Conservation (phyloP, 2,797 vertebrate species). For the Sebastes vulpes region DNA sequence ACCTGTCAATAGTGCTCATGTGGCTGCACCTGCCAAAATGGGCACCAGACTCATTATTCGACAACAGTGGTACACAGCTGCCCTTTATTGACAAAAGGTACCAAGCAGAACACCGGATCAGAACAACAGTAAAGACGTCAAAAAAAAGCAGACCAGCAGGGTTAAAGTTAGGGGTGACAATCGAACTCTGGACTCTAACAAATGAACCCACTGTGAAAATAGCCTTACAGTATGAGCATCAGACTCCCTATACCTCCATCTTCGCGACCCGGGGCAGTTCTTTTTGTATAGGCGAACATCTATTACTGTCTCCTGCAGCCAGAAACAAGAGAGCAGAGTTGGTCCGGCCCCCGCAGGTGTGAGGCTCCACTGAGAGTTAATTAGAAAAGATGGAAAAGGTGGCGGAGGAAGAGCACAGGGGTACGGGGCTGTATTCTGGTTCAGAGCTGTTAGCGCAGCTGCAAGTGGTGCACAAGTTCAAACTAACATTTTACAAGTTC, state of each 20-base stretch:
- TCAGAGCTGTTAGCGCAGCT: conserved; percentile 48
- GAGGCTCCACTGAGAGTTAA: conserved; percentile 72
- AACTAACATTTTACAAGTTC: conserved; percentile 73
- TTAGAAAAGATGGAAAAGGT: conserved; percentile 74
- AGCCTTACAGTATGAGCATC: neutral
- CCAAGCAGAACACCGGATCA: neutral
- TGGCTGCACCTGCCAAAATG: conserved; percentile 4
- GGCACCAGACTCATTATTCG: neutral
- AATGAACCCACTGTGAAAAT: conserved; percentile 7
- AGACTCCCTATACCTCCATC: conserved; percentile 27
- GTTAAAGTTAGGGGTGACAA: conserved; percentile 14
- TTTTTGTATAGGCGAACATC: conserved; percentile 58
- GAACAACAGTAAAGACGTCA: neutral
- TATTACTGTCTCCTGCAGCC: conserved; percentile 67
- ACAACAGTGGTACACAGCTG: neutral
- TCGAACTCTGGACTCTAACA: conserved; percentile 13
- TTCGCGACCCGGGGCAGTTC: conserved; percentile 36
- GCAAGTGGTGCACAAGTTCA: conserved; percentile 67
- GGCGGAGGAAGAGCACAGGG: conserved; percentile 40
- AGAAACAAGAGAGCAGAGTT: conserved; percentile 57
- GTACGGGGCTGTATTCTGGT: conserved; percentile 28
- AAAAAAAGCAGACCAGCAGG: neutral
- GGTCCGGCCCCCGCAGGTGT: conserved; percentile 52
- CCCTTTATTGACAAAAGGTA: conserved; percentile 1
- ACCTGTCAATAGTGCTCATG: neutral